These are phyloP conservation scores for Drosophila orosa DNA, from an alignment of 1,140 invertebrate species.

Conservation along the genomic window DNA sequence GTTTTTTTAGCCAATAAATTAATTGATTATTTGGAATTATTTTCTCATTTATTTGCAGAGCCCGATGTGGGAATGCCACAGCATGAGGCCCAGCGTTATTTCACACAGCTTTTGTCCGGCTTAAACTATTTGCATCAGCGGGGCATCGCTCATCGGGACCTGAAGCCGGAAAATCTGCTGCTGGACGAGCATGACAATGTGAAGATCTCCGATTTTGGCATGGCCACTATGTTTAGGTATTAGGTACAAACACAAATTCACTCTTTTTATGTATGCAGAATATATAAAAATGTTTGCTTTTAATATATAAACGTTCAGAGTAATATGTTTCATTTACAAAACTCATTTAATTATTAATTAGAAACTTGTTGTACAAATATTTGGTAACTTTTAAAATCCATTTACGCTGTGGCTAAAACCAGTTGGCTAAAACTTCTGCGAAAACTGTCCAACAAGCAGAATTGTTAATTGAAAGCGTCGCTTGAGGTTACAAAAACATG, in stretches of 20 bases:
- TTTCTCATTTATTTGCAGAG: conserved; percentile 87
- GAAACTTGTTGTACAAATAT: not conserved
- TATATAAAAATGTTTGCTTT: not conserved
- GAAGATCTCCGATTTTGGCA: conserved; percentile 98
- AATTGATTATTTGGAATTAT: not conserved
- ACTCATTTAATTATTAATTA: conserved; percentile 3
- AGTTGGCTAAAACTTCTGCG: conserved; percentile 16
- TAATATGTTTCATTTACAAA: not conserved
- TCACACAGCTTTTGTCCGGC: conserved; percentile 93
- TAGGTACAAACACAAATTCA: conserved; percentile 79
- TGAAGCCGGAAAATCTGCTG: conserved; percentile 98
- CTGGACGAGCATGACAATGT: conserved; percentile 94
- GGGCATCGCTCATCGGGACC: conserved; percentile 94
- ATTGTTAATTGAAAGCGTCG: conserved; percentile 40
- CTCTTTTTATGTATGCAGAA: conserved; percentile 4
- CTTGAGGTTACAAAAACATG: not conserved
- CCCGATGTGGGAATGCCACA: conserved; percentile 96
- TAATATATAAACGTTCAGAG: too few species aligned
- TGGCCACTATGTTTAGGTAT: conserved; percentile 94
- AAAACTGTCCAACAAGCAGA: conserved; percentile 40
- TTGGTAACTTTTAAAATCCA: conserved; percentile 24
- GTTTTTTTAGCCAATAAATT: not conserved
- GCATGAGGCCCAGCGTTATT: conserved; percentile 93
- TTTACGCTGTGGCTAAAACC: conserved; percentile 21
- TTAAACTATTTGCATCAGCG: conserved; percentile 92